A percentile compares a stretch with the other conserved stretches of the same genome.
These are phyloP conservation scores for Drosophila neocordata DNA, from an alignment of 1,140 invertebrate species.

Conservation along the genomic window DNA sequence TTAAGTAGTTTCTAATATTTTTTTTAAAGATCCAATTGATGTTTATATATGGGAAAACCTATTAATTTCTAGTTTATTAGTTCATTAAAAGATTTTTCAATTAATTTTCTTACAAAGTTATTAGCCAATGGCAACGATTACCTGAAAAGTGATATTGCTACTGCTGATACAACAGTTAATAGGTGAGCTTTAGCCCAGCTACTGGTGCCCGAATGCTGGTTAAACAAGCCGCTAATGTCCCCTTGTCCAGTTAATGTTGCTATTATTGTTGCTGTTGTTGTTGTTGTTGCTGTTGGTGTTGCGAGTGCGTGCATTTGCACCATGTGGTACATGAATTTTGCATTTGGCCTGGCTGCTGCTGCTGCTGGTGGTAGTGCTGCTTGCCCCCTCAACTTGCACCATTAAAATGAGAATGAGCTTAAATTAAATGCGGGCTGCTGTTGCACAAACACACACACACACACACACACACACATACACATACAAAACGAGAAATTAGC, in stretches of 20 bases:
- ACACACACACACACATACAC: conserved; percentile 23
- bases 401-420: conserved; percentile 64
- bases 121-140: conserved; percentile 5
- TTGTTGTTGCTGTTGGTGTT: not conserved
- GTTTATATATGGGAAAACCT: too few relatives aligned
- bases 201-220: conserved; percentile 13
- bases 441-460: conserved; percentile 30
- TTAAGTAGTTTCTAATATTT: too few relatives aligned
- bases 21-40: too few relatives aligned
- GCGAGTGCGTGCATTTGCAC: conserved; percentile 53
- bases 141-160: conserved; percentile 1
- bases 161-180: conserved; percentile 1
- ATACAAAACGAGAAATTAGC: conserved; percentile 28
- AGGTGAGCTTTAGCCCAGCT: conserved; percentile 9
- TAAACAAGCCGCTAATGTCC: conserved; percentile 39
- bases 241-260: conserved; percentile 11
- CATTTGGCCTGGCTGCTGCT: conserved; percentile 29
- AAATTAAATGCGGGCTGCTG: conserved; percentile 62
- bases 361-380: not conserved
- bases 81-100: conserved; percentile 1
- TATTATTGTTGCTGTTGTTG: not conserved
- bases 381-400: conserved; percentile 15
- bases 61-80: too few relatives aligned
- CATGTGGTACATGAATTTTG: conserved; percentile 62
- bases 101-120: conserved; percentile 4